Evolutionary conservation across 1,140 invertebrate genomes (phyloP), one percentile per base, ranked within the genome.

Genomic region (Antheraea pernyi): DNA sequence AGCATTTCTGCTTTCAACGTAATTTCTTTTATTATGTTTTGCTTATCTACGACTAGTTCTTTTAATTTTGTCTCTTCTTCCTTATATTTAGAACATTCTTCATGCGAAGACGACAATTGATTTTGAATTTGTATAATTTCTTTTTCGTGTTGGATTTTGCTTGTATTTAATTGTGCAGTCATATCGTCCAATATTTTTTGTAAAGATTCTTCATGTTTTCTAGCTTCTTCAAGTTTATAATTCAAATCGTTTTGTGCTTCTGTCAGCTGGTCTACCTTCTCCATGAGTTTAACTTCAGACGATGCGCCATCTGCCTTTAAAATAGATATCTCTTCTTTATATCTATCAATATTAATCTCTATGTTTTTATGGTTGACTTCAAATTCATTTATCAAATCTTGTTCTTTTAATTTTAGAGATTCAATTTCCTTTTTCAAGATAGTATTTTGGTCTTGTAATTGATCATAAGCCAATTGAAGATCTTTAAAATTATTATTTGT

Each of bases 201-300:
- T 42, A 93, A 80, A 6, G 89, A 85, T 68, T 89, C 87, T 79
- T 93, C 91, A 68, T 90, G 84, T 79, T 89, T 89, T 74, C 89
- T 84, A 18, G 92, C 85, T 79, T 89, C 85, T 82, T 93, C 92
- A 22, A 93, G 71, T 86, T 93, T 92, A 72, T 92, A 89, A 76
- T 91, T 92, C 63, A 93, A 81, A 67, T 92, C 89, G 75, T 93
- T 93, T 75, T 93, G 89, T 5, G 88, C 89, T 79, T 90, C 88
- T 22, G 90, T 88, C 19, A 92, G 70, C 79, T 93, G 89, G 68
- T 93, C 89, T 59, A 93, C 88, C 71, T 92, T 93, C 80, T 93
- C 89, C 78, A 92, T 92, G 59, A 92, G 72, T 73, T 91, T 92
- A 9, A 88, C 83, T 83, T 93, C 89, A 58, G 91, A 92, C 53